Percentiles rank a stretch among this genome's conserved stretches.
Evolutionary conservation across 1,140 invertebrate species (phyloP).

Genomic region (Andricus grossulariae): DNA sequence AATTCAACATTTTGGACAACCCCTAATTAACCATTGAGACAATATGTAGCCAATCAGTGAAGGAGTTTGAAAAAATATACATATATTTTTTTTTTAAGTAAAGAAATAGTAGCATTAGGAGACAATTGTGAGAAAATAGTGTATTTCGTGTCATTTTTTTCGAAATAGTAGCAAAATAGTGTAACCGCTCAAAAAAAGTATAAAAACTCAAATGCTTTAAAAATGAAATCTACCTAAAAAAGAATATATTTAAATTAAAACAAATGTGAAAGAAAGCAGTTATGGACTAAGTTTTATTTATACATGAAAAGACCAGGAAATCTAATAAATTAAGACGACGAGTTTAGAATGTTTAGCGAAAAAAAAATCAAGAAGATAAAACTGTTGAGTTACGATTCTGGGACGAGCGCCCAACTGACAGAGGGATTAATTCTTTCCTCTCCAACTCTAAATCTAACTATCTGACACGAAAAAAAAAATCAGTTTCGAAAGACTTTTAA

Average conservation of each 20-base stretch:
- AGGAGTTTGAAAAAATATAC: no score
- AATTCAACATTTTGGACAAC: no score
- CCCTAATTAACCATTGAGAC: no score
- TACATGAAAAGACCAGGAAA: background rate
- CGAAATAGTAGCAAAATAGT: no score
- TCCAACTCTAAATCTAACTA: background rate
- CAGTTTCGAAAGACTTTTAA: background rate
- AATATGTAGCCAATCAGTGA: no score
- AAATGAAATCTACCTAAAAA: no score
- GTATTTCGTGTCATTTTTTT: no score
- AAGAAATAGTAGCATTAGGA: no score
- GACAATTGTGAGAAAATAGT: no score
- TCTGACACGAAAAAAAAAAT: background rate
- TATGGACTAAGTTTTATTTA: background rate
- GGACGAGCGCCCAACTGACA: background rate
- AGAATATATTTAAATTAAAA: background rate
- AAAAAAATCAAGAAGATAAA: background rate
- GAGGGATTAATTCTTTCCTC: slow-evolving; percentile 14
- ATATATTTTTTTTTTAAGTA: no score
- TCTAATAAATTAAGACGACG: background rate
- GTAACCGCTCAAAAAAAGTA: no score
- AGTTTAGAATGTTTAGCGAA: background rate
- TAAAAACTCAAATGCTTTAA: no score
- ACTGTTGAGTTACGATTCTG: background rate
- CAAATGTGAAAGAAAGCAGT: background rate